Evolutionary conservation across 2,888 invertebrate genomes (phyloP).

Genomic region (Xylocampa areola): DNA sequence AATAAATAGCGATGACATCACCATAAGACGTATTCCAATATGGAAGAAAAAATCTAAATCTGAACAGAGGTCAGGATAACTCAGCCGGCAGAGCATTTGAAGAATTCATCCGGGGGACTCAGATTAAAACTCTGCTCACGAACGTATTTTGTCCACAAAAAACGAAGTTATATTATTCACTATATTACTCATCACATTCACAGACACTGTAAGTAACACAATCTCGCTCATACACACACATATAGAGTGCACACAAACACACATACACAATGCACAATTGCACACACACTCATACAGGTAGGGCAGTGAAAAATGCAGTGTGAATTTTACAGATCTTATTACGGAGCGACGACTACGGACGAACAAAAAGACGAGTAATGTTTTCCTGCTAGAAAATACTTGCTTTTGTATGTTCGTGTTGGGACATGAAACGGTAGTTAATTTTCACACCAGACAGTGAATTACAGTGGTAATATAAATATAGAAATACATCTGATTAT

Average conservation of each 20-base stretch:
- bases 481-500: slow-evolving; percentile 6
- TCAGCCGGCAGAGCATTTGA: too few species aligned
- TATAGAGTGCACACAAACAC: background rate
- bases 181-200: too few species aligned
- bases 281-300: background rate
- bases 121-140: too few species aligned
- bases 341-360: slow-evolving; percentile 10
- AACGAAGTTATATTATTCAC: too few species aligned
- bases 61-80: too few species aligned
- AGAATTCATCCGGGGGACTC: too few species aligned
- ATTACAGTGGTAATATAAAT: background rate
- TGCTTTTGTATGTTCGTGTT: background rate
- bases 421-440: slow-evolving; percentile 1
- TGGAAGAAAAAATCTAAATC: too few species aligned
- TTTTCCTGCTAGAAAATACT: slow-evolving; percentile 19
- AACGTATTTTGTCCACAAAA: too few species aligned
- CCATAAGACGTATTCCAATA: too few species aligned
- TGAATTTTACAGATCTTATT: slow-evolving; percentile 32
- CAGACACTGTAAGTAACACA: background rate
- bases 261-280: background rate
- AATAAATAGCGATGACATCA: too few species aligned
- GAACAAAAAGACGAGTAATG: slow-evolving; percentile 20
- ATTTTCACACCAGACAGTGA: slow-evolving; percentile 6
- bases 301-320: slow-evolving; percentile 28
- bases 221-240: slow-evolving; percentile 1